phyloP scores from a whole-genome alignment of 2,797 vertebrate species.

The Capromys pilorides region DNA sequence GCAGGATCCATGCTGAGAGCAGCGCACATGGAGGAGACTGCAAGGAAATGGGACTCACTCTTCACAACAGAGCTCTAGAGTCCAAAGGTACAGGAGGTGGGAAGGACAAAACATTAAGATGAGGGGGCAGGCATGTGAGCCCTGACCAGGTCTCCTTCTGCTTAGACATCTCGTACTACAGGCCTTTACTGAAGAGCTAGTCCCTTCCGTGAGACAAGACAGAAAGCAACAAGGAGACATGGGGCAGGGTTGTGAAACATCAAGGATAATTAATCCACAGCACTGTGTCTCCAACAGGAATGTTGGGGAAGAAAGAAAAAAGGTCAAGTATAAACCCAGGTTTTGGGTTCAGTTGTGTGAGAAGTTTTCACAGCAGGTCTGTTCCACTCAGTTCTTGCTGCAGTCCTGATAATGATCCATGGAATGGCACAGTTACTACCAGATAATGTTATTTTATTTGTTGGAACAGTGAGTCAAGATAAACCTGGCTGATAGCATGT shows the following conservation, averaged over 20 bases:
- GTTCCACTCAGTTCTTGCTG: neutral
- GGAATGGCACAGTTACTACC: neutral
- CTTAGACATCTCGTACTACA: neutral
- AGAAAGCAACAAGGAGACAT: neutral
- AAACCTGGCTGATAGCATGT: neutral
- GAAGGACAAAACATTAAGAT: neutral
- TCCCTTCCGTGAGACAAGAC: neutral
- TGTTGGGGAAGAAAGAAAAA: neutral
- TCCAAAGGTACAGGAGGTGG: neutral
- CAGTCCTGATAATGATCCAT: neutral
- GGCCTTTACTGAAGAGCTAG: neutral
- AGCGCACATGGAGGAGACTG: neutral
- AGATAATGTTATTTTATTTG: neutral
- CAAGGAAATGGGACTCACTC: neutral
- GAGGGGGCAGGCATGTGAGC: neutral
- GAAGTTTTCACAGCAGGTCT: neutral
- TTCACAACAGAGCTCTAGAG: neutral
- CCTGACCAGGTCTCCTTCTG: neutral
- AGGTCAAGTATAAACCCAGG: neutral
- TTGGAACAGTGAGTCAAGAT: neutral
- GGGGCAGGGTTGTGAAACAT: neutral
- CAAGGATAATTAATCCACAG: neutral
- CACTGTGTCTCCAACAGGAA: neutral
- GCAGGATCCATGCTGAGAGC: neutral
- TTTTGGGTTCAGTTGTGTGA: neutral